Percentiles rank a stretch among this genome's conserved stretches.
Evolutionary conservation across 1,140 invertebrate genomes (phyloP).

Genomic region (Anadara kagoshimensis): DNA sequence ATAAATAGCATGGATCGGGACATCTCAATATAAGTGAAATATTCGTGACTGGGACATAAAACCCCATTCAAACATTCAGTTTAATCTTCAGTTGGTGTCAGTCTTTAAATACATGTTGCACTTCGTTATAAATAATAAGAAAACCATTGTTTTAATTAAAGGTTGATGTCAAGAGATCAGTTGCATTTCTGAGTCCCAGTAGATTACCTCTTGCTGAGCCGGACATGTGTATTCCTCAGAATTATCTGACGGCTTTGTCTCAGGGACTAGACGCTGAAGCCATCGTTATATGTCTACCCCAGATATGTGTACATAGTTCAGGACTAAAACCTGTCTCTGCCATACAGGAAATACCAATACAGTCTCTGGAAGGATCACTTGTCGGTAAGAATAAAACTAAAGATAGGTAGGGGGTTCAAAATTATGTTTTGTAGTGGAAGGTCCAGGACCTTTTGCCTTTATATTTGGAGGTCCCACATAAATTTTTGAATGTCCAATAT

Average conservation of each 20-base stretch:
- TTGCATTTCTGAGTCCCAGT: slow-evolving; percentile 67
- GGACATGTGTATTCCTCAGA: slow-evolving; percentile 55
- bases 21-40: no score
- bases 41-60: no score
- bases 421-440: no score
- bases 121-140: no score
- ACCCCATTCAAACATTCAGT: no score
- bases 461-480: no score
- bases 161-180: slow-evolving; percentile 63
- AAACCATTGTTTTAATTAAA: slow-evolving; percentile 26
- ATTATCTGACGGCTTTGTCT: slow-evolving; percentile 73
- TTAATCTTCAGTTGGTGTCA: no score
- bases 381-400: slow-evolving; percentile 69
- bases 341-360: slow-evolving; percentile 65
- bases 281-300: slow-evolving; percentile 79
- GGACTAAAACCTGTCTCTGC: slow-evolving; percentile 73
- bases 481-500: no score
- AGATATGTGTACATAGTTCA: slow-evolving; percentile 77
- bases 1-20: no score
- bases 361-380: slow-evolving; percentile 73
- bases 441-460: no score
- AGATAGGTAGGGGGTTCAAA: no score
- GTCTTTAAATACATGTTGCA: no score
- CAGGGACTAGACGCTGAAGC: slow-evolving; percentile 75
- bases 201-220: slow-evolving; percentile 51